Evolutionary conservation across 1,140 invertebrate genomes (phyloP).

Genomic region (Pogonomyrmex californicus): DNA sequence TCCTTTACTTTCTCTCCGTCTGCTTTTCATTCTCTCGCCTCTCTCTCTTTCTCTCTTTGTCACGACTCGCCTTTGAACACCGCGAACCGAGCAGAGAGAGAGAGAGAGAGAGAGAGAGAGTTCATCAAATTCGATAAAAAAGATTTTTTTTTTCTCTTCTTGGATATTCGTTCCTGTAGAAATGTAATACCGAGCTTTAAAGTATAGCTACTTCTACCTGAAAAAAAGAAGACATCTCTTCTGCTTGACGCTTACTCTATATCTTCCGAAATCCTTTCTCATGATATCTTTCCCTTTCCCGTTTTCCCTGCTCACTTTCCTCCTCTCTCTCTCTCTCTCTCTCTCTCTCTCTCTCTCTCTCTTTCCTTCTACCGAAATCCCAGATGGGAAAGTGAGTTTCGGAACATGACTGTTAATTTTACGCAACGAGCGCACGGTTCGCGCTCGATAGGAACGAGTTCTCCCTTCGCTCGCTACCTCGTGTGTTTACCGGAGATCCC

Average conservation of each 20-base stretch:
- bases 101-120: too few species aligned
- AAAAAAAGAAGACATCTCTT: background rate
- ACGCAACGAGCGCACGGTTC: conserved; percentile 73
- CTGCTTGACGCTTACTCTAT: background rate
- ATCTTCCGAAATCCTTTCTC: conserved; percentile 14
- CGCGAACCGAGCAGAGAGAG: background rate
- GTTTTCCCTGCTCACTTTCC: background rate
- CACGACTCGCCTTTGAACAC: background rate
- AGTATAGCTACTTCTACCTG: conserved; percentile 23
- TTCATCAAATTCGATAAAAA: conserved; percentile 29
- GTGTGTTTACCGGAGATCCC: conserved; percentile 65
- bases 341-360: conserved; percentile 40
- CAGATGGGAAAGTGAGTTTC: conserved; percentile 83
- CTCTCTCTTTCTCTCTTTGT: background rate
- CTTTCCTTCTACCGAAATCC: conserved; percentile 74
- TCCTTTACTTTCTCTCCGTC: conserved; percentile 3
- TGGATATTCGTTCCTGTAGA: background rate
- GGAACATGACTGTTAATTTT: conserved; percentile 81
- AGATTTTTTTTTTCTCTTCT: background rate
- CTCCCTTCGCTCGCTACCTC: conserved; percentile 61
- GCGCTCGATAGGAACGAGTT: conserved; percentile 69
- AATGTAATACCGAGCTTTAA: background rate
- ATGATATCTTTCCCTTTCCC: background rate
- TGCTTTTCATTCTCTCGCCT: background rate
- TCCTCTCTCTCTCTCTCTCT: background rate